Base-by-base conservation (phyloP, 2,113 vertebrate species). In the Scophthalmus maximus region DNA sequence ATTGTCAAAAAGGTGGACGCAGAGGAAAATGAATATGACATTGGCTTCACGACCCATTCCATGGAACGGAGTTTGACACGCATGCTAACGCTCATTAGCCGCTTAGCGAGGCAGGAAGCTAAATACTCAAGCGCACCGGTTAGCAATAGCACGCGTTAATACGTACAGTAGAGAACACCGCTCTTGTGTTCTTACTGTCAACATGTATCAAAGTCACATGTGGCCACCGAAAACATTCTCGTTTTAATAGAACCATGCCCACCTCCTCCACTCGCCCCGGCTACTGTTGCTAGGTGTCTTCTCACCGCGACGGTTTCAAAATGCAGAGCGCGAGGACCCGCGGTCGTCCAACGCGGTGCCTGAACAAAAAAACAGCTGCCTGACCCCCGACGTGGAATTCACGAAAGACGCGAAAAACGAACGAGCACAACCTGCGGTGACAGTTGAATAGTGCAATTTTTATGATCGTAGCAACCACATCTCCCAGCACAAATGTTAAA, bases 241-340 rank as follows among this genome's bases (percentile, higher is more conserved):
- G 47, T 69, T 23, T 71, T 50, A 69, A 56, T 8, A 42, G 0
- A 32, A 38, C 14, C 23, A 66, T 73, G 61, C 81, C 74, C 52
- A 80, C 86, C 81, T 87, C 88, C 83, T 81, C 87, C 76, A 73
- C 80, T 80, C 77, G 80, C 78, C 53, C 68, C 73, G 70, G 82
- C 69, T 79, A 62, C 81, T 52, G 67, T 62, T 73, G 73, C 84
- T 76, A 77, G 77, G 61, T 78, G 78, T 85, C 74, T 77, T 78
- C 82, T 82, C 90, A 89, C 89, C 88, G 90, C 88, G 70, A 83
- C 78, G 85, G 79, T 89, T 93, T 94, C 83, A 93, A 93, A 93
- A 90, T 83, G 85, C 74, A 77, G 18, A 61, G 15, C 9, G 17
- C 52, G 58, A 91, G 82, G 93, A 92, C 91, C 92, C 93, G 50